Percentiles rank a stretch among this genome's conserved stretches.
phyloP scores from a whole-genome alignment of 2,113 vertebrate species.

The Cinclus cinclus region DNA sequence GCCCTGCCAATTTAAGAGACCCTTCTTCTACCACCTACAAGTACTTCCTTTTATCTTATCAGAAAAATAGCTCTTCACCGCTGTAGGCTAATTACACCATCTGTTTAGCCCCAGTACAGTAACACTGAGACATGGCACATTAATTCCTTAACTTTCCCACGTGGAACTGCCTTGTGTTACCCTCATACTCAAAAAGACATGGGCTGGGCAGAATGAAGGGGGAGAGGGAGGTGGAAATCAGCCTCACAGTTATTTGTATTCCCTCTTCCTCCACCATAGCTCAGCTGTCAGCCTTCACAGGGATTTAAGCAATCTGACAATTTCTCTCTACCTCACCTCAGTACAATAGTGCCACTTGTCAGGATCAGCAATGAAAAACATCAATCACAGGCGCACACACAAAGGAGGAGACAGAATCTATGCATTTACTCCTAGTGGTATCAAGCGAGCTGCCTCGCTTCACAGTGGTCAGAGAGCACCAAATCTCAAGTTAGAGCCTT shows the following conservation, averaged over 20 bases:
- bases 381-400: slow-evolving; percentile 14
- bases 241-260: slow-evolving; percentile 53
- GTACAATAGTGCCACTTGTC: slow-evolving; percentile 48
- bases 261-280: slow-evolving; percentile 12
- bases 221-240: background rate
- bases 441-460: background rate
- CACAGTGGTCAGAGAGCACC: background rate
- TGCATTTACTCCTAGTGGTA: background rate
- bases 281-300: slow-evolving; percentile 37
- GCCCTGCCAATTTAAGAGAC: slow-evolving; percentile 46
- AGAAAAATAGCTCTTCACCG: slow-evolving; percentile 67
- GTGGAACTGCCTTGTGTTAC: slow-evolving; percentile 52
- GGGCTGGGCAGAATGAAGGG: background rate
- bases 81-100: slow-evolving; percentile 78
- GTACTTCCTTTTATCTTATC: slow-evolving; percentile 73
- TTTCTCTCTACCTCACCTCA: slow-evolving; percentile 56
- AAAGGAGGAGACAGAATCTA: background rate
- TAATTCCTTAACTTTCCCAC: slow-evolving; percentile 75
- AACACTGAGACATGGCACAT: slow-evolving; percentile 71
- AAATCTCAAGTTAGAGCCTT: background rate
- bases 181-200: slow-evolving; percentile 48
- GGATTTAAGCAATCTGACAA: slow-evolving; percentile 60
- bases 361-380: slow-evolving; percentile 61
- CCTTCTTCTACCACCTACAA: slow-evolving; percentile 67
- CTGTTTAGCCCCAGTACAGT: slow-evolving; percentile 72